Evolutionary conservation across 2,888 invertebrate genomes (phyloP).

Genomic region (Eupeodes luniger): DNA sequence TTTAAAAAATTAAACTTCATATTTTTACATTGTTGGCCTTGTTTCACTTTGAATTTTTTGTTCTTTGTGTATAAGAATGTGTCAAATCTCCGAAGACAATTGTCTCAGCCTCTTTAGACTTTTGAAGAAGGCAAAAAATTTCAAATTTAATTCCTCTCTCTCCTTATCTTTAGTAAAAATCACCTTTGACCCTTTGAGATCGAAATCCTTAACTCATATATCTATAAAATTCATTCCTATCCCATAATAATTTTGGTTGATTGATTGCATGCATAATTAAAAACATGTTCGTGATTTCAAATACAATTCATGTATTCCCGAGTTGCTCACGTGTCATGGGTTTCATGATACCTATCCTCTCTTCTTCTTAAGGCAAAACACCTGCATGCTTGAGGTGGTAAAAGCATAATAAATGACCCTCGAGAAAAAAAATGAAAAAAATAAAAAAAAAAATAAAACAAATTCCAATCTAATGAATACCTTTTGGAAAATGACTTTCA

Average conservation of each 20-base stretch:
- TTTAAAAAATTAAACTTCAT: no score
- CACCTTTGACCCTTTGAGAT: no score
- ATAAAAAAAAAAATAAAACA: background rate
- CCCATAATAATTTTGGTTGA: background rate
- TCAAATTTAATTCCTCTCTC: no score
- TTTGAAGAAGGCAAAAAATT: no score
- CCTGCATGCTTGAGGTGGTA: conserved; percentile 41
- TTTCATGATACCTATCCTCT: background rate
- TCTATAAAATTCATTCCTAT: background rate
- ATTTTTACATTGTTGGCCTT: no score
- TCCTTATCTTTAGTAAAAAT: no score
- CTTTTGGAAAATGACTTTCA: conserved; percentile 30
- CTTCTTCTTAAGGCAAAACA: conserved; percentile 16
- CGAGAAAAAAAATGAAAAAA: background rate
- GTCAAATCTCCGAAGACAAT: no score
- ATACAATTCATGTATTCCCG: background rate
- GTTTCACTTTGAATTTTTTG: no score
- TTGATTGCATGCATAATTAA: conserved; percentile 25
- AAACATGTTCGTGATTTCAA: conserved; percentile 17
- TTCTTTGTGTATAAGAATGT: no score
- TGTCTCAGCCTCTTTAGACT: no score
- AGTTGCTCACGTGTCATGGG: conserved; percentile 5
- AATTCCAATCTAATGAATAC: conserved; percentile 26
- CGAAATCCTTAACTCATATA: no score
- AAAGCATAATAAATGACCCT: conserved; percentile 23